A percentile compares a stretch with the other conserved stretches of the same genome.
These are phyloP conservation scores for Himalopsyche japonica DNA, from an alignment of 2,888 invertebrate genomes.

Conservation along the genomic window DNA sequence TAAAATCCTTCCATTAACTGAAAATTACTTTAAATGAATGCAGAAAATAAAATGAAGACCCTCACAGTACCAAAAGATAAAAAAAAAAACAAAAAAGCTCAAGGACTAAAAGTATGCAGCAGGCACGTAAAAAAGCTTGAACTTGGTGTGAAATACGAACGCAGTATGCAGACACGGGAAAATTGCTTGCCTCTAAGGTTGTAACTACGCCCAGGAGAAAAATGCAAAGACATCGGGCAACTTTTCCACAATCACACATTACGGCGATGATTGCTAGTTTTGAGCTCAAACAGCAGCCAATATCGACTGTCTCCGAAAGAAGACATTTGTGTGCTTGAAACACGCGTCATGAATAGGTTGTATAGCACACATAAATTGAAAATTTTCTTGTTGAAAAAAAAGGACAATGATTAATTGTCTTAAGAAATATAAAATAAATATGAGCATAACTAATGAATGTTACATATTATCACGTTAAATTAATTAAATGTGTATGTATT, in stretches of 20 bases:
- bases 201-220: conserved; percentile 35
- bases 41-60: background rate
- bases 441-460: too few relatives aligned
- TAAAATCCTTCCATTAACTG: background rate
- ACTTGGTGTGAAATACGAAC: conserved; percentile 20
- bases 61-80: background rate
- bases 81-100: background rate
- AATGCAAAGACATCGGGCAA: conserved; percentile 30
- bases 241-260: conserved; percentile 15
- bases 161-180: conserved; percentile 30
- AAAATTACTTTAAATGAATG: background rate
- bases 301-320: background rate
- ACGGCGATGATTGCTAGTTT: conserved; percentile 4
- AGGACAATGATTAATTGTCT: too few relatives aligned
- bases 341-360: background rate
- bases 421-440: too few relatives aligned
- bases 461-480: too few relatives aligned
- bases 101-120: conserved; percentile 9
- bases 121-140: conserved; percentile 4
- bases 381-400: too few relatives aligned
- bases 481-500: too few relatives aligned
- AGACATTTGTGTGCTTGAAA: background rate
- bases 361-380: too few relatives aligned
- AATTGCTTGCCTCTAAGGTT: conserved; percentile 28
- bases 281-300: background rate